phyloP scores from a whole-genome alignment of 2,797 vertebrate genomes.

The Vireo griseus region DNA sequence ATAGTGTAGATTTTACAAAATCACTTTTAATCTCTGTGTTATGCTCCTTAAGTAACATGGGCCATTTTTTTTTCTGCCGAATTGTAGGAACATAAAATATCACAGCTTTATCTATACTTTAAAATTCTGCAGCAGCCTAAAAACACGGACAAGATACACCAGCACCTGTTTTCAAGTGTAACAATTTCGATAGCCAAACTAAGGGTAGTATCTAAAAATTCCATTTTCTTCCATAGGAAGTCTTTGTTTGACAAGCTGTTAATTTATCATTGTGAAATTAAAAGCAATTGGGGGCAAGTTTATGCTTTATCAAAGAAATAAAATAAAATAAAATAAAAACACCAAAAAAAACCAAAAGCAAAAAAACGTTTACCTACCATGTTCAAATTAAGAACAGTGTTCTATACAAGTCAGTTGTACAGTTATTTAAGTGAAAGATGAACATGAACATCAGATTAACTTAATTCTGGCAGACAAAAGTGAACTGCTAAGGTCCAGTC shows the following conservation, averaged over 20 bases:
- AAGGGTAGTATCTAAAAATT: conserved; percentile 85
- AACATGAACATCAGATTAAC: conserved; percentile 89
- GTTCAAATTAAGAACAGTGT: conserved; percentile 89
- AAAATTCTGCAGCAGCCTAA: conserved; percentile 92
- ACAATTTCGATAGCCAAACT: conserved; percentile 83
- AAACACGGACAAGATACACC: conserved; percentile 86
- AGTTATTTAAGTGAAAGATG: conserved; percentile 93
- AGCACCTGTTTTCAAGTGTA: conserved; percentile 85
- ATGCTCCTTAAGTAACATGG: conserved; percentile 79
- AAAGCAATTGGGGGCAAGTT: conserved; percentile 81
- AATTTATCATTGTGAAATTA: conserved; percentile 77
- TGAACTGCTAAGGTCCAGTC: conserved; percentile 89
- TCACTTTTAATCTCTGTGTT: conserved; percentile 84
- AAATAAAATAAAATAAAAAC: conserved; percentile 38
- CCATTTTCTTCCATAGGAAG: conserved; percentile 99
- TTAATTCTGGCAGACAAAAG: conserved; percentile 88
- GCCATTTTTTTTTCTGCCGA: conserved; percentile 75
- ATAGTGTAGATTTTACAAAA: conserved; percentile 84
- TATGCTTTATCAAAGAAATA: conserved; percentile 84
- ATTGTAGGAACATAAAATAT: conserved; percentile 86
- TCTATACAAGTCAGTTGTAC: conserved; percentile 92
- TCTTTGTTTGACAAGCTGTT: conserved; percentile 81
- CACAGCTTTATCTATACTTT: conserved; percentile 89
- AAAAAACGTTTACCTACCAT: conserved; percentile 87
- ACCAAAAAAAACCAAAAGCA: background rate